These are phyloP conservation scores for Deroplatys truncata DNA, from an alignment of 2,888 invertebrate species.

Conservation along the genomic window DNA sequence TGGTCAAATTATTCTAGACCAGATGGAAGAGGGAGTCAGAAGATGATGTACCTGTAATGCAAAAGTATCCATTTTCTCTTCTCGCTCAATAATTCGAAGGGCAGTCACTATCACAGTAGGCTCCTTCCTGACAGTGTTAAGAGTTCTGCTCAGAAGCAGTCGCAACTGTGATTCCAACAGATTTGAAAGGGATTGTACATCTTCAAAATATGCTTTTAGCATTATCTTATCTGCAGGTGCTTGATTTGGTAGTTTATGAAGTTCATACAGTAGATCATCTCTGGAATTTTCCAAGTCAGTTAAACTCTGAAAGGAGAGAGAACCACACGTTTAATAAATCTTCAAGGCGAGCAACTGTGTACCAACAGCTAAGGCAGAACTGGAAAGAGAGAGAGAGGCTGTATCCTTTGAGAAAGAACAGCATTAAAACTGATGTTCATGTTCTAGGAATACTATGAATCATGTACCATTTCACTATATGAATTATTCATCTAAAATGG, in stretches of 20 bases:
- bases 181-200: slow-evolving; percentile 86
- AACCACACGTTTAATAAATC: neutral
- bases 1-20: no score
- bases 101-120: slow-evolving; percentile 95
- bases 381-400: no score
- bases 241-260: slow-evolving; percentile 90
- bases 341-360: no score
- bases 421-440: no score
- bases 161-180: slow-evolving; percentile 87
- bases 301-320: slow-evolving; percentile 59
- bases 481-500: no score
- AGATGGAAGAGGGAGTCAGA: no score
- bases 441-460: no score
- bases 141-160: slow-evolving; percentile 80
- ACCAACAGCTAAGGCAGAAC: no score
- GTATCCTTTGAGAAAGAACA: no score
- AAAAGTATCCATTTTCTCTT: slow-evolving; percentile 90
- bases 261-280: slow-evolving; percentile 90
- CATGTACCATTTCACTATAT: no score
- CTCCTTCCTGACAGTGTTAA: slow-evolving; percentile 92
- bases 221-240: slow-evolving; percentile 86
- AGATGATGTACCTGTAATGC: slow-evolving; percentile 57
- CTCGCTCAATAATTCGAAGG: slow-evolving; percentile 91
- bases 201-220: slow-evolving; percentile 92
- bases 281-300: slow-evolving; percentile 94